Evolutionary conservation across 1,140 invertebrate species (phyloP), one percentile per base, ranked within the genome.

Genomic region (Patella vulgata): DNA sequence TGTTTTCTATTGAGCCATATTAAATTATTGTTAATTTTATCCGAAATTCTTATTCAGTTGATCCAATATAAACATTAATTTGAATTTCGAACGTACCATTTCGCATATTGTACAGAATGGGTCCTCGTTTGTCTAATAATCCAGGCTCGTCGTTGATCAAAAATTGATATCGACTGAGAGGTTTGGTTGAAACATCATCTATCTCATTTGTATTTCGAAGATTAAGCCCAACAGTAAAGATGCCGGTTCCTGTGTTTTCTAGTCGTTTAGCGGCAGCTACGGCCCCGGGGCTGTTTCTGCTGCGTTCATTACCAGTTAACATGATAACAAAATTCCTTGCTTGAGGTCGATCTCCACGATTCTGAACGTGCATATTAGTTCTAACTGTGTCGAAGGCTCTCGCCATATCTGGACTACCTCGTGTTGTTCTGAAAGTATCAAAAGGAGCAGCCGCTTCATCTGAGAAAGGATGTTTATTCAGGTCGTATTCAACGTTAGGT

Each of bases 401-500:
- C 27, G 19, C 57, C 17, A 52, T 57, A n/a, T 55, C 46, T 11
- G 64, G 62, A 11, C 33, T 30, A 8, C 62, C 61, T 31, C 39
- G 8, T 4, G 42, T 54, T 25, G 52, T 47, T 17, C 30, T 28
- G n/a, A 60, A 61, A 14, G 28, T 57, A 27, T 59, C 44, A 9
- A 33, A 36, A 11, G 28, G 9, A 31, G 33, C 17, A n/a, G 47
- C 27, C 23, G 14, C 21, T 43, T 36, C 33, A 36, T 36, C 33
- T 8, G 33, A 36, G 33, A 36, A 66, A n/a, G 40, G 36, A 44
- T 78, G 66, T 9, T 61, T 44, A n/a, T 73, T 59, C 17, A 81
- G 59, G 25, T 80, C 44, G 56, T 73, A 78, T 36, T 79, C 68
- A 21, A 69, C 39, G 28, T 66, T 61, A 17, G 63, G 54, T 12